Conservation (phyloP, 2,888 invertebrate species). For the Epinotia bilunana region DNA sequence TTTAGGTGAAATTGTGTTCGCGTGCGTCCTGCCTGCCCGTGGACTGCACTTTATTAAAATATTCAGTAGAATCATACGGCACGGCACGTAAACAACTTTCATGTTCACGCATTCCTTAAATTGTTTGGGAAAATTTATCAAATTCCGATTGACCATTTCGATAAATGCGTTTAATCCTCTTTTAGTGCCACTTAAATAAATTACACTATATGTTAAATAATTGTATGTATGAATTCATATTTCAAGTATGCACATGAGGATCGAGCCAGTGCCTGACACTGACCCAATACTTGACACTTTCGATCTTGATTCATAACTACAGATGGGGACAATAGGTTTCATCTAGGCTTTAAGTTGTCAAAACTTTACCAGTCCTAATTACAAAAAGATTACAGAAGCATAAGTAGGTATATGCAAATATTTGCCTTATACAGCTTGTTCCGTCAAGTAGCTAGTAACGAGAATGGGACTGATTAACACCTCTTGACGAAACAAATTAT, state of each 20-base stretch:
- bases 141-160: conserved; percentile 11
- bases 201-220: not conserved
- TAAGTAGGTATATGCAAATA: too few relatives aligned
- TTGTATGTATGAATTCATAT: conserved; percentile 19
- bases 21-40: conserved; percentile 73
- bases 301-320: too few relatives aligned
- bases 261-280: too few relatives aligned
- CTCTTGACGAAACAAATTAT: too few relatives aligned
- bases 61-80: conserved; percentile 71
- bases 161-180: not conserved
- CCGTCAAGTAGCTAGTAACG: too few relatives aligned
- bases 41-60: conserved; percentile 70
- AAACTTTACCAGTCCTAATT: too few relatives aligned
- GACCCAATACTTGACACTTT: too few relatives aligned
- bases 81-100: conserved; percentile 64
- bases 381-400: too few relatives aligned
- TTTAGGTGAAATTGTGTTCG: conserved; percentile 81
- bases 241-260: not conserved
- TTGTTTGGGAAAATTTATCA: conserved; percentile 14
- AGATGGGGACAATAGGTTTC: too few relatives aligned
- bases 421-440: too few relatives aligned
- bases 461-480: too few relatives aligned
- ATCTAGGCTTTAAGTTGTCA: too few relatives aligned
- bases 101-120: conserved; percentile 25
- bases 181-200: conserved; percentile 5